Percentiles rank a stretch among this genome's conserved stretches.
Conservation (phyloP, 2,888 invertebrate species). For the Sarcophaga carnaria region DNA sequence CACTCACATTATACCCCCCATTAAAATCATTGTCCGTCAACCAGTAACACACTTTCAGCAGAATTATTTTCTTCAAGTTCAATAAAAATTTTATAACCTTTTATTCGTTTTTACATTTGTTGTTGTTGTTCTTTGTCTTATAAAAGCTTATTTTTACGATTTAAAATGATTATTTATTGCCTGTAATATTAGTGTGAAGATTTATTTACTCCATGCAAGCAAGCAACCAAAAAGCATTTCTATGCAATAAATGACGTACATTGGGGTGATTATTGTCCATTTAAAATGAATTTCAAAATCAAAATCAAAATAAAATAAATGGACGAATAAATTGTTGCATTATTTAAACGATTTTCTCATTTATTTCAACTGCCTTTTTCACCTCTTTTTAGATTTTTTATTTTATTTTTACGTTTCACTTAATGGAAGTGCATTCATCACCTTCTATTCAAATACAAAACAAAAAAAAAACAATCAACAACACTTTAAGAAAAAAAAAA, state of each 20-base stretch:
- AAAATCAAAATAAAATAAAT: background rate
- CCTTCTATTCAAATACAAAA: slow-evolving; percentile 17
- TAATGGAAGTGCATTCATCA: slow-evolving; percentile 55
- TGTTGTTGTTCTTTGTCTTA: no score
- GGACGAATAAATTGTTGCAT: background rate
- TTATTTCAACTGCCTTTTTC: slow-evolving; percentile 30
- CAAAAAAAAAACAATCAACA: slow-evolving; percentile 35
- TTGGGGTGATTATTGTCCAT: background rate
- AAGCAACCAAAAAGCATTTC: background rate
- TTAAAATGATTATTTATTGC: background rate
- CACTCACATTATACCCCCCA: no score
- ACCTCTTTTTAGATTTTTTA: background rate
- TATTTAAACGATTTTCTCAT: slow-evolving; percentile 26
- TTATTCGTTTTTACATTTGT: no score
- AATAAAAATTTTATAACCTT: no score
- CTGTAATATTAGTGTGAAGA: background rate
- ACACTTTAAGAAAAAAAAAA: slow-evolving; percentile 21
- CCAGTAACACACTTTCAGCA: no score
- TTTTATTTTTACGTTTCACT: background rate
- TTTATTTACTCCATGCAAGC: background rate
- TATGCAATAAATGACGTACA: background rate
- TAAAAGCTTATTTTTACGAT: no score
- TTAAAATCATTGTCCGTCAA: no score
- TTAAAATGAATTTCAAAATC: background rate
- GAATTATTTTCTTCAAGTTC: no score